phyloP scores from a whole-genome alignment of 2,888 invertebrate genomes.

The Pristionchus japonicus region DNA sequence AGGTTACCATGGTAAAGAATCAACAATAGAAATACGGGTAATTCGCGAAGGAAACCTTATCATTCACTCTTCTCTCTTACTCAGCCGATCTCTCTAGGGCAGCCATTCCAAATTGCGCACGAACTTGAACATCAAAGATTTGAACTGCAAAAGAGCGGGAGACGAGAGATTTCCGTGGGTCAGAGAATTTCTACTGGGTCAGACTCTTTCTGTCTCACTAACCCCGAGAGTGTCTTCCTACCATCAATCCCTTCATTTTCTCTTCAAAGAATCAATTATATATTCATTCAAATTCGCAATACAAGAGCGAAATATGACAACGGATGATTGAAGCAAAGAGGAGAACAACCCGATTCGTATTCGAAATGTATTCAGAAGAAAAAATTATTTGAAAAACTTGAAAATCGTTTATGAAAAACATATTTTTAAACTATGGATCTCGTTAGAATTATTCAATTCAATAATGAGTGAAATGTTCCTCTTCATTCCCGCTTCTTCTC shows the following conservation, averaged over 20 bases:
- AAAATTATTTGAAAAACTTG: too few relatives aligned
- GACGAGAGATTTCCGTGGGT: not conserved
- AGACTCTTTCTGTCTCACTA: not conserved
- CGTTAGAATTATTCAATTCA: too few relatives aligned
- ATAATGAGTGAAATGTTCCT: not conserved
- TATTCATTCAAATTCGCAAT: too few relatives aligned
- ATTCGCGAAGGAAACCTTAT: not conserved
- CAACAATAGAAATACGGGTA: not conserved
- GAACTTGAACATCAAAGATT: constrained; percentile 29
- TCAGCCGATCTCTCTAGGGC: not conserved
- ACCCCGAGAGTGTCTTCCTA: not conserved
- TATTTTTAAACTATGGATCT: too few relatives aligned
- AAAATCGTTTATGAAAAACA: too few relatives aligned
- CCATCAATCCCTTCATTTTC: not conserved
- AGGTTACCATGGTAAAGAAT: not conserved
- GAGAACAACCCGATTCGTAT: too few relatives aligned
- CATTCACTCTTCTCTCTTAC: constrained; percentile 12
- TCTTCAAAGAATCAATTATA: too few relatives aligned
- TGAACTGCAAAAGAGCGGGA: not conserved
- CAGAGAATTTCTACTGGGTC: not conserved
- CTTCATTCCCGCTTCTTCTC: not conserved
- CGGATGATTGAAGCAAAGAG: too few relatives aligned
- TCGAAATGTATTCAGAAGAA: too few relatives aligned
- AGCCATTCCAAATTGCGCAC: constrained; percentile 2
- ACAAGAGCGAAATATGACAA: too few relatives aligned